phyloP scores from a whole-genome alignment of 92 coral and sea anemone species.

The Diadumene lineata region DNA sequence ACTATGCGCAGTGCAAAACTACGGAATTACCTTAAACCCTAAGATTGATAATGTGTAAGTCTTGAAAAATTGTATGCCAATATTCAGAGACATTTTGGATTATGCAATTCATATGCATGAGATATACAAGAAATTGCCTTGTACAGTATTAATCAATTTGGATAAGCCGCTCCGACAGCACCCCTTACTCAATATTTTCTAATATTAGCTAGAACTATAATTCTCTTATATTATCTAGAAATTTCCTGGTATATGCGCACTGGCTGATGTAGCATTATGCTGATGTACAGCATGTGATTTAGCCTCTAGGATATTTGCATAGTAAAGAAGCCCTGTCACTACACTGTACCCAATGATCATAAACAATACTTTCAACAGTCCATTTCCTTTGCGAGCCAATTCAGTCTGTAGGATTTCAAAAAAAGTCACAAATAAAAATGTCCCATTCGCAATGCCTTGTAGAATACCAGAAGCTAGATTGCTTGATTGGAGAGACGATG shows the following conservation, averaged over 20 bases:
- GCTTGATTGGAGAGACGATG: constrained; percentile 60
- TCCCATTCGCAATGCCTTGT: constrained; percentile 95
- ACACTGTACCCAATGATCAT: constrained; percentile 76
- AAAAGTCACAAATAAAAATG: constrained; percentile 91
- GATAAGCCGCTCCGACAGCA: too few relatives aligned
- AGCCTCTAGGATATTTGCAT: constrained; percentile 61
- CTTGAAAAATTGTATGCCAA: too few relatives aligned
- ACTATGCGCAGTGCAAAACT: too few relatives aligned
- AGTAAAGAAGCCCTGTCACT: constrained; percentile 74
- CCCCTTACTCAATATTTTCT: background rate
- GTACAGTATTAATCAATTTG: too few relatives aligned
- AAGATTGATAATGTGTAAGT: too few relatives aligned
- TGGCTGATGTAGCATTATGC: background rate
- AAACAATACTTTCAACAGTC: constrained; percentile 73
- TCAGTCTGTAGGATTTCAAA: constrained; percentile 94
- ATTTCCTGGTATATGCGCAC: background rate
- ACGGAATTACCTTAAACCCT: too few relatives aligned
- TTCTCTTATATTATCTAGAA: background rate
- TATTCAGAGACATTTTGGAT: too few relatives aligned
- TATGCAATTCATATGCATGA: too few relatives aligned
- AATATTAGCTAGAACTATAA: background rate
- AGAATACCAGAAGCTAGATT: constrained; percentile 75
- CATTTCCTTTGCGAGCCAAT: constrained; percentile 65
- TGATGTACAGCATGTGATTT: constrained; percentile 9
- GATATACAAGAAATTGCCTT: too few relatives aligned